A percentile compares a stretch with the other conserved stretches of the same genome.
Conservation (phyloP, 2,113 vertebrate species). For the Ranitomeya imitator region DNA sequence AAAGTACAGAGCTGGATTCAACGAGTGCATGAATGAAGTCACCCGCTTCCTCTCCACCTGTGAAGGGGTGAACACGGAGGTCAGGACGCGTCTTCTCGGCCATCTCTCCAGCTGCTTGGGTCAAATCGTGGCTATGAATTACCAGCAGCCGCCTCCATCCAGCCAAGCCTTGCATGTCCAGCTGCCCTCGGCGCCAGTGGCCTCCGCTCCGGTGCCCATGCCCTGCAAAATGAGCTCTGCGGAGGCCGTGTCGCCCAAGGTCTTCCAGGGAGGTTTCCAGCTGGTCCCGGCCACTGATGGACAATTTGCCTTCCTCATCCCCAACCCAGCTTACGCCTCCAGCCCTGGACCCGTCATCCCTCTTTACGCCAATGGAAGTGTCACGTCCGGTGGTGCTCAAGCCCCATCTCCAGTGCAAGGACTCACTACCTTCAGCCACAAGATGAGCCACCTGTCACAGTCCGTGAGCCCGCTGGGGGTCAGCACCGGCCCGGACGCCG, state of each 20-base stretch:
- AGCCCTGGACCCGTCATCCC: conserved; percentile 73
- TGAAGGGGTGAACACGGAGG: conserved; percentile 85
- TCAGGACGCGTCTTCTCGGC: conserved; percentile 80
- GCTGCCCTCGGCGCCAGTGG: conserved; percentile 73
- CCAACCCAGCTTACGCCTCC: conserved; percentile 76
- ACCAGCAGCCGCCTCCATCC: conserved; percentile 67
- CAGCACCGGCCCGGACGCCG: conserved; percentile 75
- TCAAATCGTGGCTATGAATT: conserved; percentile 87
- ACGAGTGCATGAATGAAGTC: conserved; percentile 88
- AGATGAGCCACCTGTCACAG: conserved; percentile 71
- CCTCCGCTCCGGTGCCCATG: conserved; percentile 70
- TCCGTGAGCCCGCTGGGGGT: conserved; percentile 75
- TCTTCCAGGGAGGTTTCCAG: conserved; percentile 79
- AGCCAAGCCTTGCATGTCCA: conserved; percentile 83
- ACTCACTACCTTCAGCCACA: conserved; percentile 80
- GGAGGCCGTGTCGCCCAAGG: conserved; percentile 78
- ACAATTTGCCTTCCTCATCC: conserved; percentile 86
- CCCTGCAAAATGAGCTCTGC: conserved; percentile 80
- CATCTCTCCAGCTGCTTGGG: conserved; percentile 86
- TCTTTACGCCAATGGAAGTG: conserved; percentile 75
- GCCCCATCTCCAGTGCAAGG: conserved; percentile 81
- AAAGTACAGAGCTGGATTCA: conserved; percentile 89
- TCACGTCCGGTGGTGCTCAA: conserved; percentile 60
- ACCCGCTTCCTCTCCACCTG: conserved; percentile 85
- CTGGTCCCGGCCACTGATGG: conserved; percentile 80